These are phyloP conservation scores for Drosophila burlai DNA, from an alignment of 1,140 invertebrate genomes.

Conservation along the genomic window DNA sequence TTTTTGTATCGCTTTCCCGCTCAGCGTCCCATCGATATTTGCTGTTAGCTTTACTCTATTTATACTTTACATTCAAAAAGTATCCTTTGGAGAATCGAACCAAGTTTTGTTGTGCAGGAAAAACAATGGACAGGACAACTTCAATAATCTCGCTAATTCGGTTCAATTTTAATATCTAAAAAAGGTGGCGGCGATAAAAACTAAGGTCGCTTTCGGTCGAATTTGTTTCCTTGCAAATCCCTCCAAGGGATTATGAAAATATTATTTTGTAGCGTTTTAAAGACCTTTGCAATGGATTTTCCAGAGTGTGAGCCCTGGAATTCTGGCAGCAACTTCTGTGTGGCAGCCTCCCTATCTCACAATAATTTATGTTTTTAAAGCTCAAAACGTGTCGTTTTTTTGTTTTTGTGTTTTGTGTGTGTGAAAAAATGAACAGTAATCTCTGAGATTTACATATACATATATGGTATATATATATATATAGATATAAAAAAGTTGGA, in stretches of 20 bases:
- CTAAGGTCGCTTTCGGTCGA: slow-evolving; percentile 20
- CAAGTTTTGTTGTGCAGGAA: slow-evolving; percentile 37
- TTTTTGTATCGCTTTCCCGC: slow-evolving; percentile 25
- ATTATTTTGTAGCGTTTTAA: too few species aligned
- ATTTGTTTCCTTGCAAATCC: not conserved
- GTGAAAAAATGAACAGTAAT: slow-evolving; percentile 34
- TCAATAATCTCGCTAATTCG: slow-evolving; percentile 41
- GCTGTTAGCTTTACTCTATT: slow-evolving; percentile 5
- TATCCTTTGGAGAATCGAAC: slow-evolving; percentile 9
- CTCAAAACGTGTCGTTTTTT: slow-evolving; percentile 28
- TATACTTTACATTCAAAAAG: slow-evolving; percentile 31
- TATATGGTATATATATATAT: slow-evolving; percentile 11
- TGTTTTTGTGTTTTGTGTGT: slow-evolving; percentile 13
- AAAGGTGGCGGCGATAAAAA: slow-evolving; percentile 11
- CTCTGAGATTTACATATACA: slow-evolving; percentile 35
- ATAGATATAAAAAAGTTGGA: slow-evolving; percentile 55
- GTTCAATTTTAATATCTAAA: slow-evolving; percentile 37
- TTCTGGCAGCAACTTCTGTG: not conserved
- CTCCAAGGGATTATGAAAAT: not conserved
- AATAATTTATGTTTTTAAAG: slow-evolving; percentile 45
- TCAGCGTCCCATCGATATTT: slow-evolving; percentile 35
- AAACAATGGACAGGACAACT: slow-evolving; percentile 35
- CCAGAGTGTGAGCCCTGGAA: not conserved
- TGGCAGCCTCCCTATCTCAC: not conserved
- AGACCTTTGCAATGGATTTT: not conserved